Base-by-base conservation (phyloP, 2,797 vertebrate species). In the Lophotriccus pileatus region DNA sequence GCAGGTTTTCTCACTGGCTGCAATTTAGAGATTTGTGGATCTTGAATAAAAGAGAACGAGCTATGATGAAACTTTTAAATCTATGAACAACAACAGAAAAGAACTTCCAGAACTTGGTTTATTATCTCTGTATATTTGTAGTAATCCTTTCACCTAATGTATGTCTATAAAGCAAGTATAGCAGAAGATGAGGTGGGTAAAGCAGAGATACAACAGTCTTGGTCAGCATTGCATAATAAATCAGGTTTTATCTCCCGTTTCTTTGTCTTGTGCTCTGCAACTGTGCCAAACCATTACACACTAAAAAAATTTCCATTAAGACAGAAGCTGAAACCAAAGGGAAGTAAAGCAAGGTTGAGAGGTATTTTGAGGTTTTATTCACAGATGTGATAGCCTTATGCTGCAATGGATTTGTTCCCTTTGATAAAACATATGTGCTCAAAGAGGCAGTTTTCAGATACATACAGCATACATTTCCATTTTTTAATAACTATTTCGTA, bases 401-500 rank as follows among this genome's bases (percentile, higher is more conserved):
- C 81, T 93, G 83, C 76, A 81, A 30, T 66, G 39, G 62, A 78
- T 88, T 95, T 93, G 68, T 70, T 89, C 87, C 34, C 72, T 94
- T 80, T 90, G 75, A 94, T 60, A 94, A 68, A 89, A 87, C 75
- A n/a, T 50, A 76, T 63, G 69, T 46, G 75, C 43, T 93, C 49
- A 46, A 52, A 85, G 59, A 90, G 64, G 36, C 43, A 77, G 37
- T 72, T 92, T 96, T 84, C 55, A 64, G 53, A 90, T 37, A 83
- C 22, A 39, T 63, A 34, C 27, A 85, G 74, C 22, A 68, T 28
- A 64, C 7, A 87, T 87, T 87, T 92, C 83, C 49, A 94, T 91
- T 83, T 90, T 95, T 89, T 49, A 93, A 85, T 91, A 91, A 60
- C 59, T 84, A 83, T 89, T 76, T 75, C 56, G 34, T 58, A 93